Percentiles rank a stretch among this genome's conserved stretches.
These are phyloP conservation scores for Diachasma alloeum DNA, from an alignment of 1,140 invertebrate genomes.

Conservation along the genomic window DNA sequence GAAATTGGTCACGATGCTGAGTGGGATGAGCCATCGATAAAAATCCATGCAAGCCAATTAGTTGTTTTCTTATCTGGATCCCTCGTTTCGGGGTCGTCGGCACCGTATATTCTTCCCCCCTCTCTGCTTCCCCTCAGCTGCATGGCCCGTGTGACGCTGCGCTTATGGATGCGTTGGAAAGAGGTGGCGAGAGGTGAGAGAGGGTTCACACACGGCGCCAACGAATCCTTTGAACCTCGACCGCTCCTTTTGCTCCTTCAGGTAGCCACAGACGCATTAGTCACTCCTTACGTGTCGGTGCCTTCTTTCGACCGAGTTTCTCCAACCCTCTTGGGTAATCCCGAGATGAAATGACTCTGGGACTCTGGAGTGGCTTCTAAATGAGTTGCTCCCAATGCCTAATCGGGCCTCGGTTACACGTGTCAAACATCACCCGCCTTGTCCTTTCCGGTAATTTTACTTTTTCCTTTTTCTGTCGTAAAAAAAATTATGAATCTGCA, in stretches of 20 bases:
- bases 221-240: constrained; percentile 61
- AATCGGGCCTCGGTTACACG: constrained; percentile 55
- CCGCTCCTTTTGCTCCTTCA: constrained; percentile 60
- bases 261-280: constrained; percentile 67
- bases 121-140: not conserved
- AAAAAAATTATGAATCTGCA: not conserved
- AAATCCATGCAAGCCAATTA: constrained; percentile 28
- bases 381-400: constrained; percentile 63
- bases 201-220: constrained; percentile 56
- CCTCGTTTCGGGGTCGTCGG: not conserved
- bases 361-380: constrained; percentile 47
- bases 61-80: constrained; percentile 10
- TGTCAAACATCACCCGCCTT: constrained; percentile 45
- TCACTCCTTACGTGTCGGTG: constrained; percentile 52
- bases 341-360: not conserved
- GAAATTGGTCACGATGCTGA: constrained; percentile 4
- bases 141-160: not conserved
- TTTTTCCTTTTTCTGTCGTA: not conserved
- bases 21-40: constrained; percentile 15
- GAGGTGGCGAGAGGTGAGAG: constrained; percentile 34
- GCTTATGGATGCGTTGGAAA: constrained; percentile 11
- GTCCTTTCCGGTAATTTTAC: not conserved
- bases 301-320: not conserved
- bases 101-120: not conserved
- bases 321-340: not conserved